Evolutionary conservation across 2,113 vertebrate genomes (phyloP).

Genomic region (Quiscalus mexicanus): DNA sequence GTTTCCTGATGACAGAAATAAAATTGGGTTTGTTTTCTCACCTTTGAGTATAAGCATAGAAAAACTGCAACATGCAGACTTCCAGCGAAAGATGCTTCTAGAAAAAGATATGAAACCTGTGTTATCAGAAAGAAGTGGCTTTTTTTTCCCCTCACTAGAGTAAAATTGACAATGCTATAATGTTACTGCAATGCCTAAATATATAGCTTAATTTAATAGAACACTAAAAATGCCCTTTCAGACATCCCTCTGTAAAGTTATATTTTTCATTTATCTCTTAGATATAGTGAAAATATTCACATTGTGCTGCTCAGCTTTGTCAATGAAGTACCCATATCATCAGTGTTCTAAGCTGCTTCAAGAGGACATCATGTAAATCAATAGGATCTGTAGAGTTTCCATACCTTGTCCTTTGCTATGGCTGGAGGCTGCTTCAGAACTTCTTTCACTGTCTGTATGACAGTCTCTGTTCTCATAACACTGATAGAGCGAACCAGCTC

Average conservation of each 20-base stretch:
- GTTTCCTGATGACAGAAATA: neutral
- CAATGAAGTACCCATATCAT: neutral
- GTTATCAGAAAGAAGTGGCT: neutral
- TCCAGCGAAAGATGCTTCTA: slow-evolving; percentile 98
- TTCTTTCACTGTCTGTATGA: slow-evolving; percentile 98
- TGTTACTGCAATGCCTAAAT: neutral
- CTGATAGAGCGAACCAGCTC: slow-evolving; percentile 96
- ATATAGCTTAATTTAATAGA: neutral
- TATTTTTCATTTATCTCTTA: neutral
- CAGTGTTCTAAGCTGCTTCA: neutral
- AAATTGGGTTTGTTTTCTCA: slow-evolving; percentile 68
- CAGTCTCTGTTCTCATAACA: slow-evolving; percentile 95
- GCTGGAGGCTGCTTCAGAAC: slow-evolving; percentile 97
- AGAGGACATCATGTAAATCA: neutral
- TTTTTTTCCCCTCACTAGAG: neutral
- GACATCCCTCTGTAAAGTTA: neutral
- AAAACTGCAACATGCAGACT: slow-evolving; percentile 99
- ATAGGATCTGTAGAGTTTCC: neutral
- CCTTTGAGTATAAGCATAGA: slow-evolving; percentile 98
- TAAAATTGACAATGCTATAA: neutral
- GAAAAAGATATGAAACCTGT: slow-evolving; percentile 38
- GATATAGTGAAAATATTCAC: neutral
- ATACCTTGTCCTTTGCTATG: slow-evolving; percentile 95
- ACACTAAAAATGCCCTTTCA: neutral
- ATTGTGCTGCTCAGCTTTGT: neutral